phyloP scores from a whole-genome alignment of 1,140 invertebrate genomes.

The Pseudomyrmex pallidus region DNA sequence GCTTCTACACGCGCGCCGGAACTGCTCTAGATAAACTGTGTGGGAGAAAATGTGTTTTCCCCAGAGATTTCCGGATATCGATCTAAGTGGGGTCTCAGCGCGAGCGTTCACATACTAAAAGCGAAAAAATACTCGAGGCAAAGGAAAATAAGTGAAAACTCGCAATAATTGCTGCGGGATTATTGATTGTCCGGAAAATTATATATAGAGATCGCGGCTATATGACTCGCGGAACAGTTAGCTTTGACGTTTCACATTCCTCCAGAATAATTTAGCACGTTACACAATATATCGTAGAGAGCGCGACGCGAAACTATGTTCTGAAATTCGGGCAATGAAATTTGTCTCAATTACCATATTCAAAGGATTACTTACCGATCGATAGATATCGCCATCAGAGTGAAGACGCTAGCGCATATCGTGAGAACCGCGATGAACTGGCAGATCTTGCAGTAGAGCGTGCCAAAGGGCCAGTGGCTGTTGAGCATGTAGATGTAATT shows the following conservation, averaged over 20 bases:
- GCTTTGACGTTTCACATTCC: neutral
- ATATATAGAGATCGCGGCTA: neutral
- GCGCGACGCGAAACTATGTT: no score
- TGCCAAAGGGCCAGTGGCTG: slow-evolving; percentile 97
- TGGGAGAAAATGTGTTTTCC: slow-evolving; percentile 57
- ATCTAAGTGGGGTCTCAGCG: slow-evolving; percentile 20
- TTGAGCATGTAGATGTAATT: slow-evolving; percentile 97
- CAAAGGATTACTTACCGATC: slow-evolving; percentile 91
- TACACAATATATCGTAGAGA: no score
- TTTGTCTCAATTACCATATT: neutral
- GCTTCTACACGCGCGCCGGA: slow-evolving; percentile 1
- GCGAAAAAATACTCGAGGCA: neutral
- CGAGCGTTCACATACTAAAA: neutral
- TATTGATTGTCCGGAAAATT: slow-evolving; percentile 17
- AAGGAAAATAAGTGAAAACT: neutral
- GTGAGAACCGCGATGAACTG: slow-evolving; percentile 97
- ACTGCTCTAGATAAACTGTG: slow-evolving; percentile 21
- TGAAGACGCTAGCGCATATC: slow-evolving; percentile 97
- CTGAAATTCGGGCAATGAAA: no score
- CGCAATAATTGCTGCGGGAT: neutral
- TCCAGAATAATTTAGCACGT: no score
- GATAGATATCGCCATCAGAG: slow-evolving; percentile 97
- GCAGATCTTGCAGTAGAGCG: slow-evolving; percentile 96
- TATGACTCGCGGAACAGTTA: slow-evolving; percentile 16
- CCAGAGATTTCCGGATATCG: slow-evolving; percentile 14